These are phyloP conservation scores for Herminia tarsipennalis DNA, from an alignment of 2,888 invertebrate species.

Conservation along the genomic window DNA sequence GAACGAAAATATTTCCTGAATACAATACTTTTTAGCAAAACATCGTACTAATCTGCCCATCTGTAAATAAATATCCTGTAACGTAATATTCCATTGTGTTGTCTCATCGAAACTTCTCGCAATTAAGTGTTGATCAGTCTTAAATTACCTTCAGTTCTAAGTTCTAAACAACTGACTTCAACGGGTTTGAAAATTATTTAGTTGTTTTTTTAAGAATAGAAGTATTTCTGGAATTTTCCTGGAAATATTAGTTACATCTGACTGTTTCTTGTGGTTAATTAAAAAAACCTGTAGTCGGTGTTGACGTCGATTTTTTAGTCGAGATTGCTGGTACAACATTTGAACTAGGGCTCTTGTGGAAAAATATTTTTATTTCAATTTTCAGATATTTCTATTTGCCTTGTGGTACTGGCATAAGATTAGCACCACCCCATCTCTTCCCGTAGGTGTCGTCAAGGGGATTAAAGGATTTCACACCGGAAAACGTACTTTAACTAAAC, in stretches of 20 bases:
- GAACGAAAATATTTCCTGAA: constrained; percentile 28
- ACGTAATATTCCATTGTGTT: constrained; percentile 75
- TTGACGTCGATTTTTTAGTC: too few relatives aligned
- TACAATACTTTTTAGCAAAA: constrained; percentile 38
- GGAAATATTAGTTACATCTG: neutral
- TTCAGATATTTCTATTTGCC: too few relatives aligned
- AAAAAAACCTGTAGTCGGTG: too few relatives aligned
- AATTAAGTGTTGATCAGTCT: constrained; percentile 69
- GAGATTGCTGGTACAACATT: too few relatives aligned
- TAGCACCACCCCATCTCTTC: too few relatives aligned
- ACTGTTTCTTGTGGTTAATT: too few relatives aligned
- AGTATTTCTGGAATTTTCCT: neutral
- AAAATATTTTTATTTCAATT: too few relatives aligned
- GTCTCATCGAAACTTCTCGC: constrained; percentile 59
- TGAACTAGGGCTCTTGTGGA: too few relatives aligned
- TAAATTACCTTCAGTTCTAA: constrained; percentile 60
- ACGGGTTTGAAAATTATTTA: constrained; percentile 24
- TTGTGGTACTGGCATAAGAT: too few relatives aligned
- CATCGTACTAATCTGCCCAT: constrained; percentile 58
- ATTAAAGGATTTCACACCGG: too few relatives aligned
- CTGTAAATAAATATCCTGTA: constrained; percentile 64
- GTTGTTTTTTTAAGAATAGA: neutral
- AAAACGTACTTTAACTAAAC: too few relatives aligned
- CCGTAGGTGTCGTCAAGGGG: too few relatives aligned
- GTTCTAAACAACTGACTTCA: constrained; percentile 48